Conservation (phyloP, 2,113 vertebrate genomes). For the Elanus axillaris region DNA sequence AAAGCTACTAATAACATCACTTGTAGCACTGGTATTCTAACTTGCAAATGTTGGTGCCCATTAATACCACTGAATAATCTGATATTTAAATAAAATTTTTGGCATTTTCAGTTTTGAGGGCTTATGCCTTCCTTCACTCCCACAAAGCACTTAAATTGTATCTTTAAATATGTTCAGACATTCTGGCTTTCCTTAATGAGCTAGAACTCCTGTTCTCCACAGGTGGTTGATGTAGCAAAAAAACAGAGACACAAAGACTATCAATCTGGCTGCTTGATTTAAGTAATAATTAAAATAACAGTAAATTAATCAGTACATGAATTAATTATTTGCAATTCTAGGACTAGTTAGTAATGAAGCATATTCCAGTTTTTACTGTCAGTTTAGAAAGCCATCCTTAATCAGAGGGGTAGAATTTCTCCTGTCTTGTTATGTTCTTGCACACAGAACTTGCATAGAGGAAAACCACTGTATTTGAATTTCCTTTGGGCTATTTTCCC, state of each 20-base stretch:
- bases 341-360: background rate
- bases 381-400: background rate
- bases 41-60: background rate
- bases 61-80: constrained; percentile 14
- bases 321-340: background rate
- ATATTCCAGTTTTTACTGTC: background rate
- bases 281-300: background rate
- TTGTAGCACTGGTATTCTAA: background rate
- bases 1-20: background rate
- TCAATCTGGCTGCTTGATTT: background rate
- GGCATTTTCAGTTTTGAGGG: constrained; percentile 16
- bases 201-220: background rate
- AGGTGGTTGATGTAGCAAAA: background rate
- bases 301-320: background rate
- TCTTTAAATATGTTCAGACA: constrained; percentile 31
- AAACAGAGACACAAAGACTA: background rate
- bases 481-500: background rate
- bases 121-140: background rate
- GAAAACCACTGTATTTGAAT: background rate
- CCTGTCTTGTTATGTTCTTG: background rate
- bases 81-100: constrained; percentile 40
- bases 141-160: background rate
- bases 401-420: background rate
- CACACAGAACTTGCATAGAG: background rate
- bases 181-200: constrained; percentile 47